phyloP scores from a whole-genome alignment of 2,113 vertebrate species.

The Cariama cristata region DNA sequence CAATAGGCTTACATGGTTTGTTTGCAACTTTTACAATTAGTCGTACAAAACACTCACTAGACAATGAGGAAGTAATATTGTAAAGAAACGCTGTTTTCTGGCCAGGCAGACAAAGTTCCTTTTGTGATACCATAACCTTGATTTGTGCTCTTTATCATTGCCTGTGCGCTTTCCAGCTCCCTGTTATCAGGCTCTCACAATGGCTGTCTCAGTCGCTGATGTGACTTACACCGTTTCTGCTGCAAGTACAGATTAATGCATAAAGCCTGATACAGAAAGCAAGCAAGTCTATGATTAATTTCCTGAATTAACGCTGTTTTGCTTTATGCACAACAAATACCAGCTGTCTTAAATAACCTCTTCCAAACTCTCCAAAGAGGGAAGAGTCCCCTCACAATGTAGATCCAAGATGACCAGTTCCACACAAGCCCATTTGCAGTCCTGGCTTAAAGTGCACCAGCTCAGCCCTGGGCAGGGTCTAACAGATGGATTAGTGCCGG shows the following conservation, averaged over 20 bases:
- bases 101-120: background rate
- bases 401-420: background rate
- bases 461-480: background rate
- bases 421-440: background rate
- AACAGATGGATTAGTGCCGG: too few relatives aligned
- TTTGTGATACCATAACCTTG: background rate
- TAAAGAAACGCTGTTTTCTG: background rate
- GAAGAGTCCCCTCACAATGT: background rate
- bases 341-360: background rate
- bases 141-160: slow-evolving; percentile 14
- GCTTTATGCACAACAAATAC: background rate
- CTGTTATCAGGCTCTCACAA: background rate
- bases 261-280: background rate
- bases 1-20: background rate
- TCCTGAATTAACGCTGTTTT: background rate
- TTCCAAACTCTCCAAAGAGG: background rate
- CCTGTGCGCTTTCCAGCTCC: background rate
- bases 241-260: background rate
- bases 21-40: background rate
- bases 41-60: background rate
- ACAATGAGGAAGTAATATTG: background rate
- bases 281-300: background rate
- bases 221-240: background rate
- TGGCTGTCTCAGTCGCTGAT: background rate
- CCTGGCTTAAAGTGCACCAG: rapidly evolving